Evolutionary conservation across 2,113 vertebrate species (phyloP), one percentile per base, ranked within the genome.

Genomic region (Cryptoleucopteryx plumbea): DNA sequence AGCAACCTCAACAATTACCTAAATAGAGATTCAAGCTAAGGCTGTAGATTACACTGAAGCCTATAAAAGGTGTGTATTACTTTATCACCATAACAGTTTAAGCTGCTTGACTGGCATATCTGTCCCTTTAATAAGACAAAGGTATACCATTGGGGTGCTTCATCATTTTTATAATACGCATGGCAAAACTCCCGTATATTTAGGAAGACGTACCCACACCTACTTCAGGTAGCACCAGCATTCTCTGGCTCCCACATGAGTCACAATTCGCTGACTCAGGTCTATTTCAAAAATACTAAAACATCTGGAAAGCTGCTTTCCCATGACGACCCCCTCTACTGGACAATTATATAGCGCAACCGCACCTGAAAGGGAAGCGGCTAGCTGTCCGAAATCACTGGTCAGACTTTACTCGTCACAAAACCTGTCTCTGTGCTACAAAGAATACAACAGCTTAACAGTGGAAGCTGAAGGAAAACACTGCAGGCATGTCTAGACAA

Each of bases 341-440:
- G 73, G 62, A 12, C 17, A 78, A 53, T 23, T 27, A 20, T 0
- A 6, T 2, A 56, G 34, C 3, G 40, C 26, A 86, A 32, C 6
- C 2, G 12, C 18, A 21, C 1, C 42, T 6, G 32, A 29, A 19
- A 0, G 15, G 26, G 63, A 43, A 56, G 36, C 3, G 0, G 32
- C 11, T 10, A 13, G 21, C 22, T 65, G 25, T 15, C 72, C 4
- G 10, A 79, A 84, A 88, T 52, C 68, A n/a, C 50, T 32, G 65
- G 0, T 45, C 66, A 77, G n/a, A 23, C n/a, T 82, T 20, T 2
- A 16, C 19, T 58, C 20, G 7, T 23, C 40, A 29, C 36, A 85
- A 84, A 83, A 56, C 12, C 47, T 38, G 29, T 3, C 50, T 45
- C 74, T 25, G 27, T 18, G n/a, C 58, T 75, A 72, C 16, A 42